These are phyloP conservation scores for Pogoniulus pusillus DNA, from an alignment of 2,797 vertebrate genomes.

Conservation along the genomic window DNA sequence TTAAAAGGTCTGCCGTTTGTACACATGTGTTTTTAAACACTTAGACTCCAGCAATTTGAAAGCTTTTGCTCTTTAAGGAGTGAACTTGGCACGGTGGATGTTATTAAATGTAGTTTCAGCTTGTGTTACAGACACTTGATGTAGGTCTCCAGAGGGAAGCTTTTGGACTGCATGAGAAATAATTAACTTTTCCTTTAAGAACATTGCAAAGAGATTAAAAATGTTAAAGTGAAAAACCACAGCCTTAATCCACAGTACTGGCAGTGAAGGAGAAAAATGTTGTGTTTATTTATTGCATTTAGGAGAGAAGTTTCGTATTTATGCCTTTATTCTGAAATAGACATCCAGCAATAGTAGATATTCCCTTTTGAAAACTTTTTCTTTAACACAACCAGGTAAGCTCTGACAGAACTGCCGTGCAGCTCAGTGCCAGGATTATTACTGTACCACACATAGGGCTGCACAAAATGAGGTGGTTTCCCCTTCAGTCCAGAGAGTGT, in stretches of 20 bases:
- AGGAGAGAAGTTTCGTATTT: background rate
- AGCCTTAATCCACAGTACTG: background rate
- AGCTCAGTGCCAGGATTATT: background rate
- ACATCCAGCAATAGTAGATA: background rate
- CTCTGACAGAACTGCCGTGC: slow-evolving; percentile 1
- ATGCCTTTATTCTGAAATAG: background rate
- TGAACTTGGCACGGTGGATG: background rate
- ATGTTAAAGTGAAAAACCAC: background rate
- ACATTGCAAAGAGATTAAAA: slow-evolving; percentile 21
- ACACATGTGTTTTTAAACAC: background rate
- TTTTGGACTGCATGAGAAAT: background rate
- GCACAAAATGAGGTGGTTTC: background rate
- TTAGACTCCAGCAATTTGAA: background rate
- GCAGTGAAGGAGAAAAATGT: too few species aligned
- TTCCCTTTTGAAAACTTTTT: background rate
- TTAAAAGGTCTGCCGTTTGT: background rate
- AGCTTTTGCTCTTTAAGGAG: slow-evolving; percentile 1
- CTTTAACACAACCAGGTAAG: background rate
- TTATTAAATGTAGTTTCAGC: slow-evolving; percentile 19
- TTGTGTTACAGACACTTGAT: background rate
- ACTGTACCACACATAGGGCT: background rate
- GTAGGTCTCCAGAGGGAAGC: background rate
- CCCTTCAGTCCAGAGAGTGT: slow-evolving; percentile 14
- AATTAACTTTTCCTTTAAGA: slow-evolving; percentile 10
- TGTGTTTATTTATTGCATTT: too few species aligned